A percentile compares a stretch with the other conserved stretches of the same genome.
Evolutionary conservation across 1,140 invertebrate species (phyloP).

Genomic region (Aplysia californica): DNA sequence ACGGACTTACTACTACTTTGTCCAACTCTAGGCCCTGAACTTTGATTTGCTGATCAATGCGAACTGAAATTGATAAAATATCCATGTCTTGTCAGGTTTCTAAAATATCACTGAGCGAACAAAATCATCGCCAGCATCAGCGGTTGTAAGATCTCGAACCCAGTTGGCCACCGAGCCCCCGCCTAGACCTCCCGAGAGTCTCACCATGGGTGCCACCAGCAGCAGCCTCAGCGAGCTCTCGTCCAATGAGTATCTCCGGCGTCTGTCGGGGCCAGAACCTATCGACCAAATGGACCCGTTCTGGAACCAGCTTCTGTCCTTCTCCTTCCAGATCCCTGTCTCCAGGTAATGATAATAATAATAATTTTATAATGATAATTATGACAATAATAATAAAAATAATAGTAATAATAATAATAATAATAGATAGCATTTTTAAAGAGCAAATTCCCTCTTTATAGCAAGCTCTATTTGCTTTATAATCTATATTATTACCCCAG

Average conservation of each 20-base stretch:
- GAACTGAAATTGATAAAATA: too few species aligned
- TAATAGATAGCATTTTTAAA: background rate
- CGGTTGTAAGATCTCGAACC: background rate
- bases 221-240: conserved; percentile 85
- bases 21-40: background rate
- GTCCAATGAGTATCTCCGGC: conserved; percentile 82
- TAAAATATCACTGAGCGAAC: background rate
- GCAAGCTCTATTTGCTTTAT: too few species aligned
- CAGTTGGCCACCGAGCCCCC: background rate
- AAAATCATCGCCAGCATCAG: background rate
- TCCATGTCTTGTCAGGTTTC: background rate
- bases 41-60: background rate
- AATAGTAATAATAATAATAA: background rate
- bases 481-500: too few species aligned
- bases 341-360: conserved; percentile 48
- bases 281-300: conserved; percentile 91
- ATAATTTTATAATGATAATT: conserved; percentile 1
- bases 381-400: background rate
- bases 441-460: too few species aligned
- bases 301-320: conserved; percentile 93
- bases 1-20: background rate
- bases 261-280: conserved; percentile 81
- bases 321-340: conserved; percentile 78
- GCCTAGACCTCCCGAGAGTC: background rate
- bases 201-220: conserved; percentile 84